Evolutionary conservation across 1,140 invertebrate species (phyloP), one percentile per base, ranked within the genome.

Genomic region (Drosophila setifemur): DNA sequence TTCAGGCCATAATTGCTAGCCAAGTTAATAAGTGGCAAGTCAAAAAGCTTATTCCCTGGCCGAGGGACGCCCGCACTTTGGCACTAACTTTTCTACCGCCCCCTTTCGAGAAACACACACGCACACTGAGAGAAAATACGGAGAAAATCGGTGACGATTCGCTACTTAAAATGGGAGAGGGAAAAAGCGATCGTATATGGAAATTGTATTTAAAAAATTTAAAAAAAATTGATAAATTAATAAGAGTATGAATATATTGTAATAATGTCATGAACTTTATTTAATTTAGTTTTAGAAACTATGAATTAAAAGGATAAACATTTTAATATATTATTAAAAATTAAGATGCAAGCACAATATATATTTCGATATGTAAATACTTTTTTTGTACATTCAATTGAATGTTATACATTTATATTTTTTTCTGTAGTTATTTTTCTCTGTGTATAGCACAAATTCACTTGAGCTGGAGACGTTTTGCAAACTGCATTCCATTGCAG

Each of bases 11-110:
- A 83, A 82, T 82, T 82, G 79, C 79, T 64, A 72, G 73, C 60
- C 78, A 77, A 82, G 73, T 76, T 82, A 82, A 82, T 82, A 82
- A 82, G 78, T 82, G 77, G 50, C 60, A 53, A 57, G 57, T 82
- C 72, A 82, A 71, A 72, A 72, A 72, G 68, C 77, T 76, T 67
- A 64, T 60, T 57, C 67, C 66, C 40, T 43, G 49, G 63, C 43
- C 35, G 33, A 18, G n/a, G n/a, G n/a, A n/a, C 48, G 11, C 44
- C 26, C 23, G 42, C 53, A 57, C 53, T 50, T 57, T 31, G 29
- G 25, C 26, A 31, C 44, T n/a, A 7, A 9, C n/a, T 29, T 5
- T 9, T 39, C 12, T 39, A 12, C 19, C 29, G 14, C 16, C 50
- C 25, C 35, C 57, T n/a, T n/a, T n/a, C n/a, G n/a, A n/a, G n/a